Base-by-base conservation (phyloP, 1,140 invertebrate genomes). In the Metopolophium dirhodum region DNA sequence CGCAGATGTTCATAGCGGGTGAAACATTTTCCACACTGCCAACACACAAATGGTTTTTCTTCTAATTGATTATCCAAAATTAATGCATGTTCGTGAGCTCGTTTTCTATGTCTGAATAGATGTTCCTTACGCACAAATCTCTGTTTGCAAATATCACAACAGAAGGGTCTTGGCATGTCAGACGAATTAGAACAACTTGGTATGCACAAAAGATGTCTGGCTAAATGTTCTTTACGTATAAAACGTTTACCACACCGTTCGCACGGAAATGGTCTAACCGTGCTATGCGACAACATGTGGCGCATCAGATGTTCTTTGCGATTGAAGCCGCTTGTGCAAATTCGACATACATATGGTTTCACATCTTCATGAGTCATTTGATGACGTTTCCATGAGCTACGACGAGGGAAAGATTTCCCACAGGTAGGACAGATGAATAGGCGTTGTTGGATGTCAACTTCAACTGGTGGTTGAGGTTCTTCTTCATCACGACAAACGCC, bases 261-360 rank as follows among this genome's bases (percentile, higher is more conserved):
- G 93, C 94, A 94, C 23, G 94, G 95, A 94, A 93, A 96, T 95
- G 94, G 96, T 45, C 93, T 47, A 30, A 92, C 45, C 18, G 83
- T 94, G 11, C 93, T 93, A n/a, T 94, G 94, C 2, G 93, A 94
- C 22, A 94, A 89, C 82, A 94, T 90, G 47, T 94, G 94, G 26
- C 93, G 47, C 51, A 88, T 93, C 9, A 94, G 68, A 77, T 94
- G 94, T 86, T 94, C 94, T 68, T 94, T 94, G 7, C 94, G 94
- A 77, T 95, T 95, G 94, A 95, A 95, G 26, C 95, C 95, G 93
- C 95, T 95, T n/a, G 94, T 95, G 94, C 95, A 96, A 18, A 95
- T 93, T 57, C 95, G 94, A 91, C 95, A 95, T 26, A 94, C 95
- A 94, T 94, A 96, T 94, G 94, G 96, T 95, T 95, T 96, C 49